Percentiles rank a stretch among this genome's conserved stretches.
These are phyloP conservation scores for Picathartes gymnocephalus DNA, from an alignment of 2,113 vertebrate genomes.

Conservation along the genomic window DNA sequence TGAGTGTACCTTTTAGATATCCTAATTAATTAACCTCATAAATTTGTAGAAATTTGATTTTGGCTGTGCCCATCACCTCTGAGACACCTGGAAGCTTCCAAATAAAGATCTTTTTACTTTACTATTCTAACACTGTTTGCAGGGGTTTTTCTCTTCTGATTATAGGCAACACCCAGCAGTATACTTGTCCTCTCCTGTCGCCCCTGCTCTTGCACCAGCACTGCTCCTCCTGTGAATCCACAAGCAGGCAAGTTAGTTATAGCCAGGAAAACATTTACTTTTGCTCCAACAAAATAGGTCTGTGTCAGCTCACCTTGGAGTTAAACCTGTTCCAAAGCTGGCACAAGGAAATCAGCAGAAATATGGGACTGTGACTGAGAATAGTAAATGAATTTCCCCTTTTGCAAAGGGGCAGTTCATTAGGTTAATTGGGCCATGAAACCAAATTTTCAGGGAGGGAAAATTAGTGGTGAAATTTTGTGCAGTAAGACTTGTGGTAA, in stretches of 20 bases:
- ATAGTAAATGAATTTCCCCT: neutral
- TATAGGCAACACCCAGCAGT: neutral
- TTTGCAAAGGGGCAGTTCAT: neutral
- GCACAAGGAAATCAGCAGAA: neutral
- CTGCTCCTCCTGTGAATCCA: neutral
- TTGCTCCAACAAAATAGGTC: neutral
- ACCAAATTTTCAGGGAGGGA: neutral
- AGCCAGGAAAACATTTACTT: neutral
- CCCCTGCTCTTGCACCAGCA: neutral
- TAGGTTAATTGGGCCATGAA: neutral
- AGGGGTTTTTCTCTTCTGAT: neutral
- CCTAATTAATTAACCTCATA: neutral
- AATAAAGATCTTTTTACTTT: neutral
- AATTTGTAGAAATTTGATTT: neutral
- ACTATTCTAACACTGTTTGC: neutral
- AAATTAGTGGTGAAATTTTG: neutral
- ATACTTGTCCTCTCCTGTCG: neutral
- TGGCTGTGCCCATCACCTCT: too few species aligned
- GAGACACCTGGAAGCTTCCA: neutral
- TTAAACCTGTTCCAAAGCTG: neutral
- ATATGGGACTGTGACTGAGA: neutral
- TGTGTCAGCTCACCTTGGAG: neutral
- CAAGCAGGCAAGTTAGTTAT: neutral
- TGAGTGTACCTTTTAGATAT: neutral
- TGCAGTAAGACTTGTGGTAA: neutral